Percentiles rank a stretch among this genome's conserved stretches.
Conservation (phyloP, 1,140 invertebrate genomes). For the Glossosoma conforme region DNA sequence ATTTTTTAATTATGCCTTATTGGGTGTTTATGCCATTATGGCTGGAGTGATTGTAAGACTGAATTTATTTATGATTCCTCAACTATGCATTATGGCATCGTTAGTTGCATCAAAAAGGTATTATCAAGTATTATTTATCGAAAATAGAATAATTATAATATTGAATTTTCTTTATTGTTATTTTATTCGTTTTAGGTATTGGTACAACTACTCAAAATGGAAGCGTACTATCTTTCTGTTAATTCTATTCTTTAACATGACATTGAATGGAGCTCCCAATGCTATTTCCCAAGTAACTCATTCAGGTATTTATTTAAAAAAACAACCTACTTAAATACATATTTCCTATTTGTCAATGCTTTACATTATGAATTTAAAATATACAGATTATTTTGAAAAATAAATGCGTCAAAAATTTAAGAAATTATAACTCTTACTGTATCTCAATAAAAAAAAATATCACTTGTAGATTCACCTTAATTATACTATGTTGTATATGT, state of each 20-base stretch:
- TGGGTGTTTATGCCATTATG: conserved; percentile 65
- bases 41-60: conserved; percentile 77
- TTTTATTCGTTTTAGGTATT: conserved; percentile 33
- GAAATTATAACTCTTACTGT: too few relatives aligned
- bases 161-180: neutral
- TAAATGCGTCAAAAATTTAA: too few relatives aligned
- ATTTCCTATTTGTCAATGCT: too few relatives aligned
- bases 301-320: conserved; percentile 13
- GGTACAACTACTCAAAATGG: conserved; percentile 36
- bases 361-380: too few relatives aligned
- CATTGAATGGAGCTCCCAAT: conserved; percentile 37
- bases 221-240: conserved; percentile 33
- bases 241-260: conserved; percentile 38
- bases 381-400: too few relatives aligned
- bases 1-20: conserved; percentile 67
- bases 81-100: conserved; percentile 68
- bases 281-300: conserved; percentile 8
- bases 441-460: too few relatives aligned
- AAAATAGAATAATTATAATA: neutral
- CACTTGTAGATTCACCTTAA: too few relatives aligned
- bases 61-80: conserved; percentile 78
- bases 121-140: conserved; percentile 2
- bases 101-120: conserved; percentile 51
- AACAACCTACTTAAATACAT: too few relatives aligned
- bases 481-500: too few relatives aligned